These are phyloP conservation scores for Heterocephalus glaber DNA, from an alignment of 2,113 vertebrate genomes.

Conservation along the genomic window DNA sequence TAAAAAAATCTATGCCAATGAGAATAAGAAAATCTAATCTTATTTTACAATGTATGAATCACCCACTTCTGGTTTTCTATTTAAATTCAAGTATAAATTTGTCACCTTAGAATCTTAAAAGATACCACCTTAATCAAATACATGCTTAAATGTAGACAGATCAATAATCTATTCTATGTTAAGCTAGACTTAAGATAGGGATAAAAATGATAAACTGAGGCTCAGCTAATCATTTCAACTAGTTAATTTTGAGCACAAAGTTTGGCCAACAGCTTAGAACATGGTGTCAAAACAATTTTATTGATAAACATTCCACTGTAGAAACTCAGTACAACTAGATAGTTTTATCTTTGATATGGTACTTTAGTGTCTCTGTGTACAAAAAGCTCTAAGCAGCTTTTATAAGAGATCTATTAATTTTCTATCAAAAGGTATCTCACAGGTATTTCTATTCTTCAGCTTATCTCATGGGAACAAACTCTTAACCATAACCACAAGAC, in stretches of 20 bases:
- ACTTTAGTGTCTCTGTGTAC: background rate
- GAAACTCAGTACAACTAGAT: background rate
- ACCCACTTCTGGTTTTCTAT: background rate
- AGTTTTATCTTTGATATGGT: background rate
- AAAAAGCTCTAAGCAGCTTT: background rate
- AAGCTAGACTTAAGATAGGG: background rate
- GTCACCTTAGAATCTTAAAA: conserved; percentile 43
- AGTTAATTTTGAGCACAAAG: background rate
- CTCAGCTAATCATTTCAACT: background rate
- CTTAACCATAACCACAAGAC: background rate
- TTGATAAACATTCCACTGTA: background rate
- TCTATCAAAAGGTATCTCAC: background rate
- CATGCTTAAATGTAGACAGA: background rate
- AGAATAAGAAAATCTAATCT: conserved; percentile 32
- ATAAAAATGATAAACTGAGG: conserved; percentile 4
- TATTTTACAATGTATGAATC: conserved; percentile 44
- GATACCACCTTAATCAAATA: background rate
- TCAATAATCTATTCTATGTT: background rate
- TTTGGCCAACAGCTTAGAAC: background rate
- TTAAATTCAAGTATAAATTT: conserved; percentile 8
- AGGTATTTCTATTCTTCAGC: background rate
- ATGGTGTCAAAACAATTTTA: conserved; percentile 2
- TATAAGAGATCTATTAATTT: background rate
- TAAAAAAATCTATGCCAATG: conserved; percentile 9
- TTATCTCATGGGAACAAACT: background rate